phyloP scores from a whole-genome alignment of 2,888 invertebrate genomes.

The Lucinisca nassula region DNA sequence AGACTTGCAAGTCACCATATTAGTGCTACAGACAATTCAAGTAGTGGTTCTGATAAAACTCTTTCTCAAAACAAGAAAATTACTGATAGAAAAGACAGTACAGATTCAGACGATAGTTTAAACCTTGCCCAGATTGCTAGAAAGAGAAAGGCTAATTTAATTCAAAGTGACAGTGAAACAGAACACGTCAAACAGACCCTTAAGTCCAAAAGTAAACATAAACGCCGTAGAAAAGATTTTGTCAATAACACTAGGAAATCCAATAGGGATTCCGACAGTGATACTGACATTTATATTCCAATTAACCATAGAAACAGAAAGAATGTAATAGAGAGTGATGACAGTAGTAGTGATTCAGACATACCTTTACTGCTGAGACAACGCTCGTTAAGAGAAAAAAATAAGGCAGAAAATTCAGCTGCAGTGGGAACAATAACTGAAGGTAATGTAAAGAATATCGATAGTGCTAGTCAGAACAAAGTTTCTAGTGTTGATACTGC shows the following conservation, averaged over 20 bases:
- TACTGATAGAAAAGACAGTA: background rate
- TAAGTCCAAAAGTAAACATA: background rate
- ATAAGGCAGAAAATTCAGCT: too few species aligned
- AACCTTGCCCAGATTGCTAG: background rate
- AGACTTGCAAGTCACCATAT: background rate
- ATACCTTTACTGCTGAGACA: too few species aligned
- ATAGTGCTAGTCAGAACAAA: background rate
- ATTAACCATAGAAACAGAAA: background rate
- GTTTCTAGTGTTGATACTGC: background rate
- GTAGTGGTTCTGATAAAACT: background rate
- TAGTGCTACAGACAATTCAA: background rate
- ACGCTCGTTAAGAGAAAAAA: too few species aligned
- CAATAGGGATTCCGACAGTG: constrained; percentile 9
- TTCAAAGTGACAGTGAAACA: background rate
- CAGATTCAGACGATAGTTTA: background rate
- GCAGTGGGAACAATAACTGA: too few species aligned
- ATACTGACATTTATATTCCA: constrained; percentile 6
- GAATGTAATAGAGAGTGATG: constrained; percentile 37
- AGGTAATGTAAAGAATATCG: background rate
- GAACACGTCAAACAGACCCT: background rate
- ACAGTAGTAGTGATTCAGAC: constrained; percentile 22
- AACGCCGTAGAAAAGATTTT: background rate
- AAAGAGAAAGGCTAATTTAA: background rate
- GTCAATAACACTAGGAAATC: background rate
- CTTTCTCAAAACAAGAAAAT: background rate